phyloP scores from a whole-genome alignment of 2,113 vertebrate species.

The Arizona elegans region DNA sequence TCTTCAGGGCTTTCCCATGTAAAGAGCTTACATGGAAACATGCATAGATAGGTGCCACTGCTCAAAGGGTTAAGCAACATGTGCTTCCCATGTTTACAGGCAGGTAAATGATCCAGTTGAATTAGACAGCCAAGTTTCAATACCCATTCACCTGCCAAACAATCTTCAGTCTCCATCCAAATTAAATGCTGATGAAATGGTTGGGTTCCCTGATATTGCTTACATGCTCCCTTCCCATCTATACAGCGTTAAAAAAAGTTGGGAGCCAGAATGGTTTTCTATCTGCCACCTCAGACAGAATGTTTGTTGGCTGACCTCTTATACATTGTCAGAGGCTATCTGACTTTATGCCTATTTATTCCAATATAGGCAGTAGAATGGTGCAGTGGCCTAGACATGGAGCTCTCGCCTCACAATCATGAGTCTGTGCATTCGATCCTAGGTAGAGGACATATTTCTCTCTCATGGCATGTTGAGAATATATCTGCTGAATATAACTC shows the following conservation, averaged over 20 bases:
- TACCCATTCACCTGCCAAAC: background rate
- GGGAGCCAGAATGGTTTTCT: background rate
- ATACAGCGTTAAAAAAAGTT: background rate
- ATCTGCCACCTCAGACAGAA: background rate
- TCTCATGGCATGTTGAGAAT: no score
- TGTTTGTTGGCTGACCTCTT: background rate
- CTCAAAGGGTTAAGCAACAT: background rate
- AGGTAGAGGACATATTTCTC: no score
- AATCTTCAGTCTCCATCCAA: background rate
- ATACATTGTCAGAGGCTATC: background rate
- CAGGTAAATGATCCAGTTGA: background rate
- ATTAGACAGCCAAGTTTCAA: background rate
- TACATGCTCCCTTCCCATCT: background rate
- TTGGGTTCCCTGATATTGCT: background rate
- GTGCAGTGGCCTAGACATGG: no score
- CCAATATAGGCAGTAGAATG: background rate
- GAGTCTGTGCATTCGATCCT: no score
- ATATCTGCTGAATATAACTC: no score
- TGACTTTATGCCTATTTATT: background rate
- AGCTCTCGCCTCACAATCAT: no score
- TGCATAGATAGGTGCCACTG: background rate
- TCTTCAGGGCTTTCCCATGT: background rate
- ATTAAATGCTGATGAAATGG: background rate
- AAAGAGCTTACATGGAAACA: background rate
- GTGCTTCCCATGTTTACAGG: background rate